A percentile compares a stretch with the other conserved stretches of the same genome.
These are phyloP conservation scores for Scortum barcoo DNA, from an alignment of 2,113 vertebrate species.

Conservation along the genomic window DNA sequence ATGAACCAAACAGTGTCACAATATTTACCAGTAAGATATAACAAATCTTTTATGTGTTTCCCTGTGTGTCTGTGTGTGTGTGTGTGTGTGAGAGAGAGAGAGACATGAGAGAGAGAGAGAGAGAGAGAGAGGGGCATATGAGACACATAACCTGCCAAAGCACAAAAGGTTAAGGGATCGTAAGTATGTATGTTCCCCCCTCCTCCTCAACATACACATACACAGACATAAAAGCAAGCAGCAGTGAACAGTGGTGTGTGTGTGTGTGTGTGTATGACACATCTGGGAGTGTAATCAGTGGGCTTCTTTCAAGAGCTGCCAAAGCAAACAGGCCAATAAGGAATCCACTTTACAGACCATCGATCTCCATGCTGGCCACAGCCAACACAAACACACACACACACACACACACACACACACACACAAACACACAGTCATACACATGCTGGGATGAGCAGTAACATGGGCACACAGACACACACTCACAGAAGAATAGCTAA, in stretches of 20 bases:
- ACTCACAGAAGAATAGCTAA: conserved; percentile 14
- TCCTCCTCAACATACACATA: conserved; percentile 53
- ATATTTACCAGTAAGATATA: conserved; percentile 33
- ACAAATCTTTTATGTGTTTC: conserved; percentile 12
- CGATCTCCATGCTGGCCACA: conserved; percentile 92
- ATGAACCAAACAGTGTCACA: conserved; percentile 39
- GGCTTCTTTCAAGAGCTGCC: conserved; percentile 97
- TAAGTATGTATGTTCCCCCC: conserved; percentile 72
- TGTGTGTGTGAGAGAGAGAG: conserved; percentile 3
- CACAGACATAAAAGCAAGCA: conserved; percentile 83
- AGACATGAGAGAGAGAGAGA: not conserved
- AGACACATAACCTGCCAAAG: conserved; percentile 69
- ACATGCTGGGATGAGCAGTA: conserved; percentile 15
- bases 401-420: conserved; percentile 19
- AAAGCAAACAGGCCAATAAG: conserved; percentile 99
- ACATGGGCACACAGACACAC: conserved; percentile 20
- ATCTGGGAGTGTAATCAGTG: conserved; percentile 99
- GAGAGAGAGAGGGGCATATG: not conserved
- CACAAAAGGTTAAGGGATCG: conserved; percentile 82
- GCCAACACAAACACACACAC: conserved; percentile 87
- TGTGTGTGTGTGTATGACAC: conserved; percentile 88
- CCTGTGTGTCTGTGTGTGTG: not conserved
- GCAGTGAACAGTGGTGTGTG: conserved; percentile 84
- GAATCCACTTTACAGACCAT: conserved; percentile 99
- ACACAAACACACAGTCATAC: conserved; percentile 7